Base-by-base conservation (phyloP, 2,113 vertebrate genomes). In the Colaptes auratus region DNA sequence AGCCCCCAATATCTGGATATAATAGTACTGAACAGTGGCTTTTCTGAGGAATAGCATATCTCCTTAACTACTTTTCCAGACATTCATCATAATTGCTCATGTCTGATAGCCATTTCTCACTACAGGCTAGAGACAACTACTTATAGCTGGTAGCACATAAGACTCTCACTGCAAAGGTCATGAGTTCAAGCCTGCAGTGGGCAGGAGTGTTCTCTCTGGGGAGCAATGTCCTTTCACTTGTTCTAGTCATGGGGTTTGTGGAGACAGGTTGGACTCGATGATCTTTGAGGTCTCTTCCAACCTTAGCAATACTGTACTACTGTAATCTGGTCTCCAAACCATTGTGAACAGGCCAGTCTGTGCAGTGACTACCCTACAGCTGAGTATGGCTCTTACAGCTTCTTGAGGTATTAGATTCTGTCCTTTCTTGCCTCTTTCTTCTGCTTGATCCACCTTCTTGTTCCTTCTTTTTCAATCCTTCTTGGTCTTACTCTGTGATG, bases 271-370 rank as follows among this genome's bases (percentile, higher is more conserved):
- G n/a, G n/a, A n/a, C n/a, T n/a, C n/a, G n/a, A n/a, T n/a, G n/a
- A n/a, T n/a, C n/a, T n/a, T n/a, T n/a, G n/a, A n/a, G n/a, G n/a
- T n/a, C n/a, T n/a, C n/a, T n/a, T n/a, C n/a, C n/a, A n/a, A n/a
- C n/a, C n/a, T n/a, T n/a, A n/a, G n/a, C n/a, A n/a, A n/a, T n/a
- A n/a, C n/a, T n/a, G n/a, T n/a, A n/a, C n/a, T n/a, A n/a, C n/a
- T n/a, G n/a, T n/a, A n/a, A n/a, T 2, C 18, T 67, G 59, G 27
- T 9, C 50, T 13, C 27, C 5, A 73, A 12, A 67, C 39, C 7
- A n/a, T 0, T 71, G 30, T 10, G 27, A 24, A 59, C 0, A 0
- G 35, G 30, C 46, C 39, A 73, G 39, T 87, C 30, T 65, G 42
- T 67, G 30, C 24, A 55, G 46, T 70, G 25, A n/a, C 39, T 67